Percentiles rank a stretch among this genome's conserved stretches.
Conservation (phyloP, 2,113 vertebrate species). For the Maccullochella peelii region DNA sequence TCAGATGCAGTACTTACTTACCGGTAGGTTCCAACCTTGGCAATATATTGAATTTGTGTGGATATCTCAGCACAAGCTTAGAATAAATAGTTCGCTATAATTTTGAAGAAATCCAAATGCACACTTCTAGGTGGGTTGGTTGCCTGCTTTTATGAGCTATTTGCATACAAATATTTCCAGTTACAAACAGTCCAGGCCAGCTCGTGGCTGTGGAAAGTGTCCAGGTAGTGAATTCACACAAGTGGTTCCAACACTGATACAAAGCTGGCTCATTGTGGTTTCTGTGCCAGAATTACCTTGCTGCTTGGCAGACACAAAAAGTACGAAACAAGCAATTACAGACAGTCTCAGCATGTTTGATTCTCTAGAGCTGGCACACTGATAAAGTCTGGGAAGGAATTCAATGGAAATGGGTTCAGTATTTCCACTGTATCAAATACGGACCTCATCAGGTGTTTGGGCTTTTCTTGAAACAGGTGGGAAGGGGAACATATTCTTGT, state of each 20-base stretch:
- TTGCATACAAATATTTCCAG: neutral
- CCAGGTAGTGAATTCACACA: neutral
- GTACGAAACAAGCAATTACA: neutral
- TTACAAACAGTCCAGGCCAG: neutral
- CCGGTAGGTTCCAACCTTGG: too few species aligned
- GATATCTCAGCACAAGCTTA: neutral
- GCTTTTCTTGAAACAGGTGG: neutral
- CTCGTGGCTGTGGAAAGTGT: neutral
- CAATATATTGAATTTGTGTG: neutral
- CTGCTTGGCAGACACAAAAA: conserved; percentile 11
- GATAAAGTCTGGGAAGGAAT: neutral
- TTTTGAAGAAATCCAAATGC: neutral
- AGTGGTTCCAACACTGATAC: conserved; percentile 4
- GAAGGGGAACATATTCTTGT: neutral
- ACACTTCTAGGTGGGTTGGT: neutral
- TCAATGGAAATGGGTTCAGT: neutral
- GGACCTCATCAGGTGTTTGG: neutral
- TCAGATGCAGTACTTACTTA: neutral
- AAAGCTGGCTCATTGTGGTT: neutral
- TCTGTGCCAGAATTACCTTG: conserved; percentile 15
- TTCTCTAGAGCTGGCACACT: neutral
- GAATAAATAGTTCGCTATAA: neutral
- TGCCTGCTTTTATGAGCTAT: neutral
- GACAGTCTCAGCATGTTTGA: neutral
- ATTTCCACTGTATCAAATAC: neutral